These are phyloP conservation scores for Nothocercus nigrocapillus DNA, from an alignment of 2,113 vertebrate genomes.

Conservation along the genomic window DNA sequence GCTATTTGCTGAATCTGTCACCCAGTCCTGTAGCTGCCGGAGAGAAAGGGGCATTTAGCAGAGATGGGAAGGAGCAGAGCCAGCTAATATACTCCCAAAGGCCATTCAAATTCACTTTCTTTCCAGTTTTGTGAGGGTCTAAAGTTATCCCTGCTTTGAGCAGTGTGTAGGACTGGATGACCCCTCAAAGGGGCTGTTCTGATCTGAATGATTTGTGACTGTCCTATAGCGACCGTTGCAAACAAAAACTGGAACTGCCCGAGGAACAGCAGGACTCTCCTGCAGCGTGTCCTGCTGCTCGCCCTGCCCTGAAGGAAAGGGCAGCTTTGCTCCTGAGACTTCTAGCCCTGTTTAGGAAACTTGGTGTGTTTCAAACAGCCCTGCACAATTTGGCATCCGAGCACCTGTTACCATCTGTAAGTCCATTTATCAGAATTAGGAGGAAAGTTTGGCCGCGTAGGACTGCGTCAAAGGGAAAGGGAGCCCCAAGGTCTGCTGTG, in stretches of 20 bases:
- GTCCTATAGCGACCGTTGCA: not conserved
- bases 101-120: constrained; percentile 14
- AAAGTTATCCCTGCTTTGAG: not conserved
- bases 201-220: not conserved
- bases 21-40: not conserved
- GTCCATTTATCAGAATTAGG: not conserved
- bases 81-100: constrained; percentile 18
- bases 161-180: not conserved
- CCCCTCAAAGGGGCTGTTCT: not conserved
- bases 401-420: not conserved
- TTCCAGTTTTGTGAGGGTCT: constrained; percentile 7
- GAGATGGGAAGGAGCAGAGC: not conserved
- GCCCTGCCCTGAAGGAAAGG: not conserved
- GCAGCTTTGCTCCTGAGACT: not conserved
- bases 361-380: not conserved
- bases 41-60: not conserved
- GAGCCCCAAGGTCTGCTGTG: not conserved
- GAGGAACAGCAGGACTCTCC: not conserved
- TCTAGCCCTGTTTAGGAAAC: not conserved
- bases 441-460: not conserved
- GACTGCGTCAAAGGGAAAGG: not conserved
- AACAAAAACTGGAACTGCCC: fast-evolving
- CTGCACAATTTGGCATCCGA: not conserved
- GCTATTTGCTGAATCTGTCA: not conserved
- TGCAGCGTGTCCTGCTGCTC: not conserved